Evolutionary conservation across 2,888 invertebrate species (phyloP).

Genomic region (Gibbula magus): DNA sequence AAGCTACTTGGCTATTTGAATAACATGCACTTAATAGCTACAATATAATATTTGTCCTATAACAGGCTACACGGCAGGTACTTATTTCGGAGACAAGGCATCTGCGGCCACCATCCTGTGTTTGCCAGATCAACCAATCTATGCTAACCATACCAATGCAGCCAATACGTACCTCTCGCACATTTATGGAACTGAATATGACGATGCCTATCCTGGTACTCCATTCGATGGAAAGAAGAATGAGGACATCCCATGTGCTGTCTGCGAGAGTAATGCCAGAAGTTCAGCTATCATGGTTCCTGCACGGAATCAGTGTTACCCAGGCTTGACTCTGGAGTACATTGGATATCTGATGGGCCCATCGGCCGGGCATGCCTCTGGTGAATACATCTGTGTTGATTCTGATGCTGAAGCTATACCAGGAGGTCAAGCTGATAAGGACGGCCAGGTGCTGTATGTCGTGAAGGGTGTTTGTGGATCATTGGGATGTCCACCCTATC

Average conservation of each 20-base stretch:
- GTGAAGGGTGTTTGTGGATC: conserved; percentile 34
- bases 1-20: too few relatives aligned
- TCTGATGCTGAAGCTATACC: conserved; percentile 29
- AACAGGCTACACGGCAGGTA: not conserved
- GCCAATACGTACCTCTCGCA: not conserved
- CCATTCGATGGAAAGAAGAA: not conserved
- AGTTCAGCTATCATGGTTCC: not conserved
- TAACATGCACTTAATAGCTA: too few relatives aligned
- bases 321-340: not conserved
- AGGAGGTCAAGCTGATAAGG: not conserved
- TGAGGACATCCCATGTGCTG: not conserved
- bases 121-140: not conserved
- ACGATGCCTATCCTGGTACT: not conserved
- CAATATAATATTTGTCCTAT: too few relatives aligned
- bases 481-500: conserved; percentile 35
- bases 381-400: conserved; percentile 35
- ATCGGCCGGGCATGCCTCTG: not conserved
- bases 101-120: not conserved
- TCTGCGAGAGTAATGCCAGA: not conserved
- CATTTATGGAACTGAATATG: not conserved
- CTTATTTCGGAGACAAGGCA: not conserved
- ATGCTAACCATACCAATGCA: not conserved
- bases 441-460: conserved; percentile 34
- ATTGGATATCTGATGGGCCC: not conserved
- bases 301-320: not conserved